Evolutionary conservation across 1,140 invertebrate species (phyloP).

Genomic region (Lethocerus indicus): DNA sequence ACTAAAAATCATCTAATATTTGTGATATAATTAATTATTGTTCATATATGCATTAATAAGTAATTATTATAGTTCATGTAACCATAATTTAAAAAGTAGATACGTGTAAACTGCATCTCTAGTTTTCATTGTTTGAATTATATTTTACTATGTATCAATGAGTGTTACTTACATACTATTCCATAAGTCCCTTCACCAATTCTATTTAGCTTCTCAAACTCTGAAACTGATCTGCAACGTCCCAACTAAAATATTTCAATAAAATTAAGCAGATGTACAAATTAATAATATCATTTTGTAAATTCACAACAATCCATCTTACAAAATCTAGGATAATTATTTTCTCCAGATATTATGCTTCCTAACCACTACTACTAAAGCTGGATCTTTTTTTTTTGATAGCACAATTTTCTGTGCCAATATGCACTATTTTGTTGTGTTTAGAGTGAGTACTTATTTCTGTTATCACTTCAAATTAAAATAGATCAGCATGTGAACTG

Average conservation of each 20-base stretch:
- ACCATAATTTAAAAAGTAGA: no score
- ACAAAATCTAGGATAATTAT: neutral
- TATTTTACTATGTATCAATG: no score
- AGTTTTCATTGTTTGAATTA: no score
- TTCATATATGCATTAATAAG: no score
- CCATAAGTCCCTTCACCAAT: constrained; percentile 98
- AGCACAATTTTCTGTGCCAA: neutral
- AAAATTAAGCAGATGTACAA: constrained; percentile 2
- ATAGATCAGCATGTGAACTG: neutral
- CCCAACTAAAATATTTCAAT: constrained; percentile 50
- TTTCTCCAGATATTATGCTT: neutral
- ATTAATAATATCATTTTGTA: neutral
- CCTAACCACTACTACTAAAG: neutral
- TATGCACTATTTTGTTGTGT: no score
- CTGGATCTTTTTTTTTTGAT: neutral
- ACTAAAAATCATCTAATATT: no score
- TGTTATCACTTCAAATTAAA: neutral
- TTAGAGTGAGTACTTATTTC: no score
- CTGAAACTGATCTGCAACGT: constrained; percentile 78
- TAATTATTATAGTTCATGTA: no score
- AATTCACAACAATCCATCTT: neutral
- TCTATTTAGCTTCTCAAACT: constrained; percentile 92
- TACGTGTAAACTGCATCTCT: no score
- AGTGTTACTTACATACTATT: constrained; percentile 91
- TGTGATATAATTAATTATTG: no score